A percentile compares a stretch with the other conserved stretches of the same genome.
Conservation (phyloP, 2,888 invertebrate genomes). For the Agrotis ipsilon region DNA sequence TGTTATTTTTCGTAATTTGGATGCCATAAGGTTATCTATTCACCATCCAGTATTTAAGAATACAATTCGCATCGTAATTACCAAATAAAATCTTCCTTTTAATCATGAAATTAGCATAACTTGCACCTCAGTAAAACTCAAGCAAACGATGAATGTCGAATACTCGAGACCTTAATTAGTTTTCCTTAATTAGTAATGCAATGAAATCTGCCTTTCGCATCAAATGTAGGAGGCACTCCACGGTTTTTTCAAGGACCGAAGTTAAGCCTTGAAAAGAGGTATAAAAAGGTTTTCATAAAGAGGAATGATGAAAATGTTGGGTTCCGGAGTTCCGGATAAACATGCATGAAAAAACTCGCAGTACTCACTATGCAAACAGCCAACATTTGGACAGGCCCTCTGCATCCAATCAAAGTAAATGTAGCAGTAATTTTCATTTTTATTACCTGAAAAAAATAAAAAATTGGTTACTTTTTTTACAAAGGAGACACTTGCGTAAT, state of each 20-base stretch:
- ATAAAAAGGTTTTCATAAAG: conserved; percentile 5
- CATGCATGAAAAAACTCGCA: neutral
- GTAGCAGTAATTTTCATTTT: neutral
- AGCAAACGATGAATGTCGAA: conserved; percentile 25
- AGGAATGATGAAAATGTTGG: conserved; percentile 19
- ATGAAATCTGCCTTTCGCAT: conserved; percentile 36
- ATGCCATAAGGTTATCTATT: too few species aligned
- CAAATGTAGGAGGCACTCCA: conserved; percentile 36
- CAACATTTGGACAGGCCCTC: too few species aligned
- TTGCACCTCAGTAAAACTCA: conserved; percentile 14
- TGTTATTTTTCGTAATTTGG: too few species aligned
- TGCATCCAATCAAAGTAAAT: neutral
- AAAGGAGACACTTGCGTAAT: neutral
- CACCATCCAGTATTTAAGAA: neutral
- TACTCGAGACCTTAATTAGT: conserved; percentile 20
- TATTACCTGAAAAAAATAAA: conserved; percentile 34
- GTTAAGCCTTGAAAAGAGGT: conserved; percentile 24
- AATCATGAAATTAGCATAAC: conserved; percentile 15
- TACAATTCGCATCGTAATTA: neutral
- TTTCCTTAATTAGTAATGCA: conserved; percentile 55
- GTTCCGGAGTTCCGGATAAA: neutral
- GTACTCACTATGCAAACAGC: neutral
- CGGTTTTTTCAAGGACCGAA: conserved; percentile 36
- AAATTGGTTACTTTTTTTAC: neutral
- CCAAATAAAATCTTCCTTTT: neutral